Evolutionary conservation across 2,888 invertebrate species (phyloP).

Genomic region (Napeogenes sylphis): DNA sequence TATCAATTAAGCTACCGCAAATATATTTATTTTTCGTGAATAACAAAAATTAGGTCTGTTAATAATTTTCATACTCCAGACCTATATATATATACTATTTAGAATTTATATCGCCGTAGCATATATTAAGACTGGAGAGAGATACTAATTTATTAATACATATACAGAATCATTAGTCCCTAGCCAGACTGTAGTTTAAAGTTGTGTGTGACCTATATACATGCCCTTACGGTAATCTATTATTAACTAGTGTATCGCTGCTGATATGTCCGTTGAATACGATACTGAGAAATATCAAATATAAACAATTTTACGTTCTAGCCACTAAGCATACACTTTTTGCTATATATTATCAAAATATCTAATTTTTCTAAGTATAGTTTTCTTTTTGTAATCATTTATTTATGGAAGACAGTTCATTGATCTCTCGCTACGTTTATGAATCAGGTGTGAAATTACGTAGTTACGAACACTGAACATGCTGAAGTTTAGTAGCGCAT

Average conservation of each 20-base stretch:
- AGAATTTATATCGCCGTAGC: slow-evolving; percentile 1
- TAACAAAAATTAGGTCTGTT: no score
- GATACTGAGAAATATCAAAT: neutral
- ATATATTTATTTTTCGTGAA: no score
- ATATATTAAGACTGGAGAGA: slow-evolving; percentile 6
- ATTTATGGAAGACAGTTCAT: slow-evolving; percentile 28
- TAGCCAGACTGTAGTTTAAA: slow-evolving; percentile 19
- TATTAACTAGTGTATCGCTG: slow-evolving; percentile 10
- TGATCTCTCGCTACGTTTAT: slow-evolving; percentile 27
- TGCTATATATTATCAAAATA: slow-evolving; percentile 6
- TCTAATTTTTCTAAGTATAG: slow-evolving; percentile 23
- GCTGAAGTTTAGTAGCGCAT: slow-evolving; percentile 8
- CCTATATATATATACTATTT: neutral
- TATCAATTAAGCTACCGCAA: neutral
- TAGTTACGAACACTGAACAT: slow-evolving; percentile 22
- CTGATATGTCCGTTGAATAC: neutral
- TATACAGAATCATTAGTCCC: slow-evolving; percentile 17
- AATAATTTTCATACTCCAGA: neutral
- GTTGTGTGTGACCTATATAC: slow-evolving; percentile 24
- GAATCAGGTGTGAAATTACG: slow-evolving; percentile 33
- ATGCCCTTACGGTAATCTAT: slow-evolving; percentile 19
- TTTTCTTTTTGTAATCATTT: slow-evolving; percentile 23
- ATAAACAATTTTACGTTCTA: neutral
- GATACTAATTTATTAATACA: slow-evolving; percentile 9
- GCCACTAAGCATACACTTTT: neutral